Percentiles rank a stretch among this genome's conserved stretches.
Evolutionary conservation across 2,888 invertebrate genomes (phyloP).

Genomic region (Leucoma salicis): DNA sequence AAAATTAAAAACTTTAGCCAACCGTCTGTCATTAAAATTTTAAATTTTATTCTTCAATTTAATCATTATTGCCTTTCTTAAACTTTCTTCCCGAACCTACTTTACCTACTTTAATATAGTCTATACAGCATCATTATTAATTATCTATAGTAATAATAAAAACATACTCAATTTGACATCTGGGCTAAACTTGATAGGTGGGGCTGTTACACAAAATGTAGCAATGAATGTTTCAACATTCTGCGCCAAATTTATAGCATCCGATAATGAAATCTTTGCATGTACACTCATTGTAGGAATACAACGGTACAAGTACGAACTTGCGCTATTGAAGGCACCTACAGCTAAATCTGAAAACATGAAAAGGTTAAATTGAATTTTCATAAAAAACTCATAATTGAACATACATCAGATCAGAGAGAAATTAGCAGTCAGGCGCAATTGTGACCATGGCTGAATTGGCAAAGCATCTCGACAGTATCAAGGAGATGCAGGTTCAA

Average conservation of each 20-base stretch:
- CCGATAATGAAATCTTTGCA: slow-evolving; percentile 53
- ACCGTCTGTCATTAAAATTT: too few relatives aligned
- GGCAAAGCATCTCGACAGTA: too few relatives aligned
- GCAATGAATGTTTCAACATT: slow-evolving; percentile 63
- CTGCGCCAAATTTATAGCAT: slow-evolving; percentile 60
- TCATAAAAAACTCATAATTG: too few relatives aligned
- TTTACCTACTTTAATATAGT: too few relatives aligned
- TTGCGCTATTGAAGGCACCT: slow-evolving; percentile 82
- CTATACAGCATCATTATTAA: background rate
- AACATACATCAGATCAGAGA: too few relatives aligned
- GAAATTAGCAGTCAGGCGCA: too few relatives aligned
- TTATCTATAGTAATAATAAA: background rate
- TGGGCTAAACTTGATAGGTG: slow-evolving; percentile 43
- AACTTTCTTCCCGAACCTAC: too few relatives aligned
- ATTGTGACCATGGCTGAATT: too few relatives aligned
- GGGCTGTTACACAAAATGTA: slow-evolving; percentile 57
- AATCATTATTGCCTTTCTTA: too few relatives aligned
- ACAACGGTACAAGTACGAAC: slow-evolving; percentile 77
- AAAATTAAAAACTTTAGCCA: too few relatives aligned
- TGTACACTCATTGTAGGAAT: slow-evolving; percentile 59
- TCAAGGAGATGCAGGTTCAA: too few relatives aligned
- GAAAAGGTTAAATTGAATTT: background rate
- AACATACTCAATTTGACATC: slow-evolving; percentile 52
- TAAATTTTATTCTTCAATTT: too few relatives aligned
- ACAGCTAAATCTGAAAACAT: slow-evolving; percentile 77